Evolutionary conservation across 1,140 invertebrate genomes (phyloP), one percentile per base, ranked within the genome.

Genomic region (Rhizoglyphus robini): DNA sequence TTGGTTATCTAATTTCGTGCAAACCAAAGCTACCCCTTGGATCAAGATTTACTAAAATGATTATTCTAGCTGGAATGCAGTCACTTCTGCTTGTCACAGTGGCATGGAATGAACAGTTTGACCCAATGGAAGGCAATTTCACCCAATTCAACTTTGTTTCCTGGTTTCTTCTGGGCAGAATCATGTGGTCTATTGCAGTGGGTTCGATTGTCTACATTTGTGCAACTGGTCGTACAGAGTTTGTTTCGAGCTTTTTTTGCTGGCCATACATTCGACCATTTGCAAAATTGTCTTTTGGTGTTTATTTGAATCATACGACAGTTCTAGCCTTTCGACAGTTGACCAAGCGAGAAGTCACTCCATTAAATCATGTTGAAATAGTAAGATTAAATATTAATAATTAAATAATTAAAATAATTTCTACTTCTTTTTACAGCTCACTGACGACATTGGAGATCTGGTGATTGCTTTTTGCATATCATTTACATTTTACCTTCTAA

Each of bases 241-340:
- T 29, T 47, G 15, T 11, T 11, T 48, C 11, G n/a, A 64, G 63
- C 23, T 1, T 1, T 30, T 20, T 27, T 64, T 5, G 29, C 34
- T 49, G 18, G 5, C 18, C 15, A 18, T 48, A 18, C 5, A 13
- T 64, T 34, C 63, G 46, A 38, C 63, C 63, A 34, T 2, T 64
- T 2, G 25, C 46, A 30, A 48, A 30, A 57, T 36, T 64, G 11
- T 18, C 63, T 11, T 64, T 64, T 36, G 51, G 47, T 36, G 46
- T 57, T 15, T 64, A 64, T 57, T 20, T 64, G 4, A 64, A 64
- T 57, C 63, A 64, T 38, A 64, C 51, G 5, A 64, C 29, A 31
- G 32, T 64, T 49, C 25, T 64, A 32, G 51, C 46, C 46, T 49
- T 49, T 31, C 20, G 63, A 32, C 46, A 48, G 23, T 34, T 64